These are phyloP conservation scores for Chelonia mydas DNA, from an alignment of 2,797 vertebrate species.

Conservation along the genomic window DNA sequence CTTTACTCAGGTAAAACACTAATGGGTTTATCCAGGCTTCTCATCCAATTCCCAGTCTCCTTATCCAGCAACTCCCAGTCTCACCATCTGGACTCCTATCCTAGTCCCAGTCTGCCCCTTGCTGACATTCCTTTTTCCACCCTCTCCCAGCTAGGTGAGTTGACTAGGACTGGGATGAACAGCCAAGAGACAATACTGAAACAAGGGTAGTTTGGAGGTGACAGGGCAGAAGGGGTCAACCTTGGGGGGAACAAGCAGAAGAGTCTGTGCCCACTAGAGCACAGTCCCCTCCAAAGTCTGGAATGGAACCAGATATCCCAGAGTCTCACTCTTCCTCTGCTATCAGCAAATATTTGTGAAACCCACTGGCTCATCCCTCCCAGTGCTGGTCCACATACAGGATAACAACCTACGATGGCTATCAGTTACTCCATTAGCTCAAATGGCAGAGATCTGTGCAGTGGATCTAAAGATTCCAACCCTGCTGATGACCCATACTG, in stretches of 20 bases:
- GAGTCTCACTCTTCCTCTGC: background rate
- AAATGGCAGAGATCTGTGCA: background rate
- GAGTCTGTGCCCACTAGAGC: background rate
- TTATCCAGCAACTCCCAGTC: too few relatives aligned
- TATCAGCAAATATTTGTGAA: background rate
- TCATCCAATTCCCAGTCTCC: too few relatives aligned
- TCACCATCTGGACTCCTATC: too few relatives aligned
- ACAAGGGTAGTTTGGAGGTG: background rate
- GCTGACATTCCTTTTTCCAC: too few relatives aligned
- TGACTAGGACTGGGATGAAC: background rate
- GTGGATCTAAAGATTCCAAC: background rate
- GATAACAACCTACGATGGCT: background rate
- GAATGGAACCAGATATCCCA: background rate
- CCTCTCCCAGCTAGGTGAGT: too few relatives aligned
- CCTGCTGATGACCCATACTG: background rate
- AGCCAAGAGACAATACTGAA: background rate
- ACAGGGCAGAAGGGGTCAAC: background rate
- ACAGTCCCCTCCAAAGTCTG: background rate
- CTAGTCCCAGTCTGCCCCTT: too few relatives aligned
- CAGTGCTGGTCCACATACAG: background rate
- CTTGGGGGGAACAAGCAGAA: background rate
- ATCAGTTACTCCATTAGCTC: background rate
- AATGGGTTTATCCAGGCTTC: background rate
- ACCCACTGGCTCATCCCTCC: background rate
- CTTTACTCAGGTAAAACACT: conserved; percentile 5